A percentile compares a stretch with the other conserved stretches of the same genome.
These are phyloP conservation scores for Liolophura sinensis DNA, from an alignment of 1,140 invertebrate genomes.

Conservation along the genomic window DNA sequence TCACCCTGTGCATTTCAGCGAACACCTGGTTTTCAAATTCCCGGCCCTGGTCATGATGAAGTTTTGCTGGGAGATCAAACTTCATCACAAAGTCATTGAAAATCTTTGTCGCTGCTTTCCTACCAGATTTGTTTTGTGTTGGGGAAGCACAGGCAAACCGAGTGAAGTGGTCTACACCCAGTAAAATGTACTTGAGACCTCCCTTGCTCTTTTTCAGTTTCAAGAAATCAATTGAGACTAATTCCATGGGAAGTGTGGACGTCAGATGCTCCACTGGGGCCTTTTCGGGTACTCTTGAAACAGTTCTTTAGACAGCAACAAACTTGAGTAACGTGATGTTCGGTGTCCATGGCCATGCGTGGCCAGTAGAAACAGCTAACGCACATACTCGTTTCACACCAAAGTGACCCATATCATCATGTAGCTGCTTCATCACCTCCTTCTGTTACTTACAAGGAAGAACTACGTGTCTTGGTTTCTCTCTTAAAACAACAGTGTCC, in stretches of 20 bases:
- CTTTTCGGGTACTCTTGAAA: not conserved
- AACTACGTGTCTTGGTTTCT: constrained; percentile 7
- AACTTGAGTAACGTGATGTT: constrained; percentile 5
- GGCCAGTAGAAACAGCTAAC: constrained; percentile 24
- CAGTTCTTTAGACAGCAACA: constrained; percentile 14
- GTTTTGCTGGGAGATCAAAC: constrained; percentile 2
- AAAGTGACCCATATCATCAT: constrained; percentile 22
- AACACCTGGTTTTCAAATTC: constrained; percentile 8
- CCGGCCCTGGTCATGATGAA: constrained; percentile 7
- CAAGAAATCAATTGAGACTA: constrained; percentile 22
- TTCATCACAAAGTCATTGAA: constrained; percentile 13
- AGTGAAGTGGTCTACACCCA: constrained; percentile 31
- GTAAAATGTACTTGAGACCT: constrained; percentile 30
- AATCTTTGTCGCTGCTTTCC: not conserved
- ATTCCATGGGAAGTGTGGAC: constrained; percentile 16
- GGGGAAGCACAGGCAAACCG: constrained; percentile 24
- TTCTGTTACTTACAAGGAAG: constrained; percentile 9
- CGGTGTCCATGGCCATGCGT: constrained; percentile 12
- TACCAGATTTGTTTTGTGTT: constrained; percentile 9
- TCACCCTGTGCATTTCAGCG: not conserved
- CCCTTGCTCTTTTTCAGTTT: constrained; percentile 21
- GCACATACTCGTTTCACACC: constrained; percentile 11
- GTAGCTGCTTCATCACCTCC: constrained; percentile 12
- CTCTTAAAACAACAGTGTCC: not conserved
- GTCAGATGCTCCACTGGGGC: constrained; percentile 16